These are phyloP conservation scores for Tolypeutes matacus DNA, from an alignment of 2,797 vertebrate genomes.

Conservation along the genomic window DNA sequence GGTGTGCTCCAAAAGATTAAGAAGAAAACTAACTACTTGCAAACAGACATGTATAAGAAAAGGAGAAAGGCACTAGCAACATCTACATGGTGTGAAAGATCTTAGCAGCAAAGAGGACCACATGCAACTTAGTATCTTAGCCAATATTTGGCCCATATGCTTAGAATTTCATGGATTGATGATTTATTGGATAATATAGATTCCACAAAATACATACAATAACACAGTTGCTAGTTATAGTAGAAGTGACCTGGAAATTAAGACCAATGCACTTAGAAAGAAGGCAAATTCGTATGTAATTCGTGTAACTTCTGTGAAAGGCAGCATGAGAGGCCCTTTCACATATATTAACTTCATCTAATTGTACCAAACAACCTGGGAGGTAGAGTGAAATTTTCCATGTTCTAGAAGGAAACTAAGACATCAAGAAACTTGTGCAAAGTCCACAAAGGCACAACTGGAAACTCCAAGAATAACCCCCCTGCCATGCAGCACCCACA, in stretches of 20 bases:
- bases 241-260: neutral
- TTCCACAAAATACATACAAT: neutral
- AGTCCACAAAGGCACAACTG: neutral
- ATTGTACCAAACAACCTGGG: neutral
- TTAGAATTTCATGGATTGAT: neutral
- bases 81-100: neutral
- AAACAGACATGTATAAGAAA: neutral
- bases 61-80: neutral
- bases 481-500: fast-evolving
- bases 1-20: neutral
- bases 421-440: neutral
- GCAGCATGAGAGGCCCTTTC: neutral
- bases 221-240: neutral
- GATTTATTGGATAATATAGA: neutral
- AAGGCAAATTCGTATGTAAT: neutral
- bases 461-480: neutral
- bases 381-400: neutral
- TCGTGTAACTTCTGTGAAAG: neutral
- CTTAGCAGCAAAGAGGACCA: neutral
- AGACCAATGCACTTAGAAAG: neutral
- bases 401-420: neutral
- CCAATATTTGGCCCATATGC: neutral
- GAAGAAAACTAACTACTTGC: neutral
- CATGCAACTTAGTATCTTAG: neutral
- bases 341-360: neutral